Evolutionary conservation across 30 jellyfish, hydroid and myxozoan species (phyloP), one percentile per base, ranked within the genome.

Genomic region (Hydractinia symbiolongicarpus): DNA sequence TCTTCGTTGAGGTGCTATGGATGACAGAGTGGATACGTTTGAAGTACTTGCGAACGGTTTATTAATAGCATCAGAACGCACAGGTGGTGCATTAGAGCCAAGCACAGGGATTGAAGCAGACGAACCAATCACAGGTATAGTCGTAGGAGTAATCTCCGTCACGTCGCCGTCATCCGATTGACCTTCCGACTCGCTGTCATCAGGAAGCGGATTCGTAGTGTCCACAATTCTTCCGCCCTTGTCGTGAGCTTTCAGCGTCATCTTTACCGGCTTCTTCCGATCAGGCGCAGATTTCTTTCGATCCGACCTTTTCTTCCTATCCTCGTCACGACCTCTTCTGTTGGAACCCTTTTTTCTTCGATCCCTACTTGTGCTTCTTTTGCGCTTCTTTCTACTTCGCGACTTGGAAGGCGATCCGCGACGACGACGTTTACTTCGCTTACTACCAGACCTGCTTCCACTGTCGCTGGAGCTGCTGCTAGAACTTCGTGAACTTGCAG

Each of bases 1-100:
- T 8, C 95, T 89, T 60, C 93, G 92, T 40, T 50, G 88, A 5
- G 30, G 82, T 5, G 13, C 6, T 10, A 13, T 78, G 82, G 55
- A 49, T 67, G 72, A 9, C 50, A 64, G 40, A 64, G 40, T 51
- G 52, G 74, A 64, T 6, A n/a, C 40, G 53, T 9, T 21, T n/a
- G 44, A 40, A 9, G 77, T 5, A 57, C 72, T 1, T 52, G 50
- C 40, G 58, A 58, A 53, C 64, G 60, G 51, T n/a, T 55, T 6
- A 17, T 49, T 55, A 17, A 17, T 53, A 30, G 68, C 21, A 8
- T 30, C 83, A 5, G 51, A 44, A 5, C 30, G 40, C 56, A 53
- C 81, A 4, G 11, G 56, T 66, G 76, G 8, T 66, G 76, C 54
- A 8, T 66, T 50, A 19, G 49, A 53, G 54, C 8, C 14, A 19